Evolutionary conservation across 2,888 invertebrate species (phyloP).

Genomic region (Drosophila mimica): DNA sequence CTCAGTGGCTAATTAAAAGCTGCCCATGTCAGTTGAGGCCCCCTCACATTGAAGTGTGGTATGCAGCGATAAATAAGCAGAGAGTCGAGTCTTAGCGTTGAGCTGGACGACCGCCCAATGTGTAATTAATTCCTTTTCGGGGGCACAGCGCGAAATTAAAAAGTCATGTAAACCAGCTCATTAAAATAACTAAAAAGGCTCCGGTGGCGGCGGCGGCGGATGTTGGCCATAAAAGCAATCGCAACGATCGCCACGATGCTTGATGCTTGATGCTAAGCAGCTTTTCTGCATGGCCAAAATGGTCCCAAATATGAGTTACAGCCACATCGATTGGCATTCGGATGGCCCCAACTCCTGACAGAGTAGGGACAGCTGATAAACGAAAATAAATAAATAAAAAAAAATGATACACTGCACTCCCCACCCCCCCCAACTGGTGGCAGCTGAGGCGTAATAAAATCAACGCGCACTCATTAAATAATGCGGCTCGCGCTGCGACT

Average conservation of each 20-base stretch:
- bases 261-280: conserved; percentile 49
- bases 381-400: background rate
- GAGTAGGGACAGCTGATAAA: conserved; percentile 21
- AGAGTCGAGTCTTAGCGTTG: conserved; percentile 32
- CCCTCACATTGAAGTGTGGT: conserved; percentile 74
- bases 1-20: conserved; percentile 69
- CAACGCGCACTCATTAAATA: conserved; percentile 76
- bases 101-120: conserved; percentile 83
- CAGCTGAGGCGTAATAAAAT: conserved; percentile 66
- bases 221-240: conserved; percentile 27
- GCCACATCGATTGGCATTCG: conserved; percentile 15
- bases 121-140: conserved; percentile 85
- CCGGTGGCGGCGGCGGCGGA: conserved; percentile 44
- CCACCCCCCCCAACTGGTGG: background rate
- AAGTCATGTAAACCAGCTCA: conserved; percentile 85
- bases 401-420: background rate
- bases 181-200: conserved; percentile 83
- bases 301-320: conserved; percentile 67
- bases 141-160: conserved; percentile 84
- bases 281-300: conserved; percentile 52
- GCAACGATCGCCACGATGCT: conserved; percentile 40
- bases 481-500: conserved; percentile 72
- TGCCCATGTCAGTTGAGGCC: conserved; percentile 73
- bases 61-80: conserved; percentile 70
- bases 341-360: conserved; percentile 18